phyloP scores from a whole-genome alignment of 2,113 vertebrate species.

The Dolichotis patagonum region DNA sequence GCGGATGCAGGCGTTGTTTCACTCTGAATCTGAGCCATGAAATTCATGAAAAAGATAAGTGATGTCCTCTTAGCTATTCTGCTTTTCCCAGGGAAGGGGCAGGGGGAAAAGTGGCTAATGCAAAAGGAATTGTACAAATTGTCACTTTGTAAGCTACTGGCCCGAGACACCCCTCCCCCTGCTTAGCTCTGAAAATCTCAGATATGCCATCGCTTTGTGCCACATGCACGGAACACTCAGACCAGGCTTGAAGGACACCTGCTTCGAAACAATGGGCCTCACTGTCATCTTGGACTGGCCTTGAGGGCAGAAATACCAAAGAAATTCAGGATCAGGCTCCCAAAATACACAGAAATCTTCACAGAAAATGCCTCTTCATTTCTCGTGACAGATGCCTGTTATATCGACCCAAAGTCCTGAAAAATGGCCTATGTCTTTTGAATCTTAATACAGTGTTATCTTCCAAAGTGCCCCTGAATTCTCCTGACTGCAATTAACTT shows the following conservation, averaged over 20 bases:
- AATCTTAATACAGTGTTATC: not conserved
- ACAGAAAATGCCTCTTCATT: constrained; percentile 26
- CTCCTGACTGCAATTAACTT: constrained; percentile 10
- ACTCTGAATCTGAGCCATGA: not conserved
- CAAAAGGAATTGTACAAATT: not conserved
- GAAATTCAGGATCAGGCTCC: not conserved
- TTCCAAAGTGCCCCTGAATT: not conserved
- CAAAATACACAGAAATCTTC: not conserved
- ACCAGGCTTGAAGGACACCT: not conserved
- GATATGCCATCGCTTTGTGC: fast-evolving
- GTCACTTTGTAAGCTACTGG: not conserved
- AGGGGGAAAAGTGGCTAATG: not conserved
- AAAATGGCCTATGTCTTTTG: not conserved
- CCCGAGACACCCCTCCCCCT: not conserved
- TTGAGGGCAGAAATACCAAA: not conserved
- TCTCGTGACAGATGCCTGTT: not conserved
- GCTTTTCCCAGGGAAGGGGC: not conserved
- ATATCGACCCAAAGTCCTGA: not conserved
- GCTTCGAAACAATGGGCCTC: not conserved
- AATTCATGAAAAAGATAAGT: not conserved
- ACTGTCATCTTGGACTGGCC: not conserved
- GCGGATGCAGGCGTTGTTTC: not conserved
- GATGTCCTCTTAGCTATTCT: not conserved
- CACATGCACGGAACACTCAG: fast-evolving
- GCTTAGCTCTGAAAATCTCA: not conserved